Evolutionary conservation across 2,797 vertebrate species (phyloP), one percentile per base, ranked within the genome.

Genomic region (Meda fulgida): DNA sequence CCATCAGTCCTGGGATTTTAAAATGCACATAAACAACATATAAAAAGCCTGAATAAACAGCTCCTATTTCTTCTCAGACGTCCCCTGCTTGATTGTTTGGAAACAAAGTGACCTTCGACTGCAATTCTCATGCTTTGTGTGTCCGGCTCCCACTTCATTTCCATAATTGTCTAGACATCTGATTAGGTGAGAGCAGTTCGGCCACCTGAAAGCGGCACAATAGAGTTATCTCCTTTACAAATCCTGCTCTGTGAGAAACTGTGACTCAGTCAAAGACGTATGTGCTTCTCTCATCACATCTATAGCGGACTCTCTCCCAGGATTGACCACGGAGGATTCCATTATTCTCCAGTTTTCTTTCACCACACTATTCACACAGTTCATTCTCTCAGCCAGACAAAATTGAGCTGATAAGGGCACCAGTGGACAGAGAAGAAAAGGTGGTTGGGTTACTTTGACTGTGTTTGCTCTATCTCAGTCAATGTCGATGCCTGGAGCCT

Each of bases 81-180:
- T 58, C 70, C 21, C 60, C 69, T n/a, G 65, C 76, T 80, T 65
- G 38, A 85, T 82, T 79, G 58, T 78, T 31, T 63, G 53, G 23
- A 76, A 78, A 85, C 55, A 58, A 79, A 75, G 43, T 46, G 71
- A 84, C 85, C 76, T 81, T 43, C 81, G 73, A 78, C 34, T 80
- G 51, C 11, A 46, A 72, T 55, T 63, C 70, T 82, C 66, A 16
- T 51, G 34, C 72, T 26, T 53, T 83, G 66, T 78, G 46, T n/a
- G 58, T 63, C 82, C 40, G 5, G 53, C 71, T 72, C 66, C 31
- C 73, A 82, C 48, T 82, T 86, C 48, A 75, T 82, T 84, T 81
- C 67, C 71, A 63, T 85, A 86, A 87, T 67, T 81, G 80, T 84
- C 85, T 86, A 79, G 82, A 75, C 88, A 82, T 82, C 77, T 79